Evolutionary conservation across 2,888 invertebrate species (phyloP).

Genomic region (Cantharis rustica): DNA sequence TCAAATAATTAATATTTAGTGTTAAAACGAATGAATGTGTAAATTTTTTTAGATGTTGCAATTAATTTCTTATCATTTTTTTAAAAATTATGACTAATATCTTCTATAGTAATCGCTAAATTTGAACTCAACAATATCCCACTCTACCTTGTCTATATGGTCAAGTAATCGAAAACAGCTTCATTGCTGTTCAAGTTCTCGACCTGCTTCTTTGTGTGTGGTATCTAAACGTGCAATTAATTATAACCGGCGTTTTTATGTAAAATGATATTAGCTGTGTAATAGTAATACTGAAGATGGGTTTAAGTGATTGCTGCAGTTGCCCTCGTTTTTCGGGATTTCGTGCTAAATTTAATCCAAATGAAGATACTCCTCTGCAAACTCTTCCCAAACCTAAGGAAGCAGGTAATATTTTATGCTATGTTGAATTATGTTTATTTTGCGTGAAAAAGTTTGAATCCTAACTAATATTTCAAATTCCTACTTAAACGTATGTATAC

Average conservation of each 20-base stretch:
- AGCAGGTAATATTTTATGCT: conserved; percentile 38
- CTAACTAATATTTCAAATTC: neutral
- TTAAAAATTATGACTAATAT: neutral
- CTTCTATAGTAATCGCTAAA: neutral
- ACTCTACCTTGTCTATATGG: conserved; percentile 19
- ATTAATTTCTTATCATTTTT: neutral
- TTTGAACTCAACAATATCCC: conserved; percentile 8
- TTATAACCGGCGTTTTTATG: neutral
- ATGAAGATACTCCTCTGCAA: conserved; percentile 45
- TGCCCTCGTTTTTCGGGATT: conserved; percentile 50
- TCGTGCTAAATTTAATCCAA: conserved; percentile 52
- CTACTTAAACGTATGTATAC: neutral
- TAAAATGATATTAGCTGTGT: neutral
- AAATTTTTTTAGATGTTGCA: neutral
- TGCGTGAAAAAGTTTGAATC: no score
- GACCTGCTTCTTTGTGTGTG: conserved; percentile 11
- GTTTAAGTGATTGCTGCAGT: conserved; percentile 35
- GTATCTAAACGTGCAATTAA: neutral
- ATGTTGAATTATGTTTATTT: neutral
- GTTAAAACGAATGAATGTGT: neutral
- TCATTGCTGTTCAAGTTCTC: conserved; percentile 10
- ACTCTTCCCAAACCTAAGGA: conserved; percentile 49
- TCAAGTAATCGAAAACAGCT: conserved; percentile 1
- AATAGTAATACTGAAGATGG: conserved; percentile 37
- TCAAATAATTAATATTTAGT: neutral